Evolutionary conservation across 1,140 invertebrate genomes (phyloP), one percentile per base, ranked within the genome.

Genomic region (Paraescarpia echinospica): DNA sequence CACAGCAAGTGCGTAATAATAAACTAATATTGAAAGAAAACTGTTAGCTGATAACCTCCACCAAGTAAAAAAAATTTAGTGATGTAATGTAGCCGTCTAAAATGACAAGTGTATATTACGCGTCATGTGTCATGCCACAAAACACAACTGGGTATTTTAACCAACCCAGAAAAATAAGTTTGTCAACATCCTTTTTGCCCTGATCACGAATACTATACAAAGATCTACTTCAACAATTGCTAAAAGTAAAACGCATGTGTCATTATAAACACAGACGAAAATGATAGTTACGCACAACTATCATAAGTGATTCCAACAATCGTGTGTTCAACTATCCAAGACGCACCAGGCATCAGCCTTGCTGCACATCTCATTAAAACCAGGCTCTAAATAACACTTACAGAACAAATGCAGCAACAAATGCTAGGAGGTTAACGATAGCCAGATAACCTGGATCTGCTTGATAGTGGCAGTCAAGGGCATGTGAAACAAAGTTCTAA

Each of bases 401-500:
- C 22, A 77, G 59, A 77, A 77, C 8, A n/a, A 77, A 6, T 14
- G 59, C 59, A 77, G 59, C 22, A 27, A 18, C 8, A 77, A 12
- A 77, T 77, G 59, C 27, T 77, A 27, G 8, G 59, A 22, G 59
- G 59, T 27, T 77, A 77, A 77, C 59, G 59, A 77, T 18, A 77
- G 59, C 12, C 59, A 77, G 59, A 77, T 77, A 77, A 77, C 59
- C 27, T 18, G 59, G 4, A 0, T 31, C 59, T 77, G 2, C 2
- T 1, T 77, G 59, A 77, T 77, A 77, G 22, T 31, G 27, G 59
- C 59, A 77, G 59, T 27, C 0, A 31, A 77, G 59, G 27, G 59
- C 59, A 77, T 77, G 59, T 77, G 59, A 77, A 77, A 77, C 59
- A 77, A 22, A 77, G 59, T 77, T 77, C 59, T 77, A 77, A 77